These are phyloP conservation scores for Amphiprion clarkii DNA, from an alignment of 2,797 vertebrate genomes.

Conservation along the genomic window DNA sequence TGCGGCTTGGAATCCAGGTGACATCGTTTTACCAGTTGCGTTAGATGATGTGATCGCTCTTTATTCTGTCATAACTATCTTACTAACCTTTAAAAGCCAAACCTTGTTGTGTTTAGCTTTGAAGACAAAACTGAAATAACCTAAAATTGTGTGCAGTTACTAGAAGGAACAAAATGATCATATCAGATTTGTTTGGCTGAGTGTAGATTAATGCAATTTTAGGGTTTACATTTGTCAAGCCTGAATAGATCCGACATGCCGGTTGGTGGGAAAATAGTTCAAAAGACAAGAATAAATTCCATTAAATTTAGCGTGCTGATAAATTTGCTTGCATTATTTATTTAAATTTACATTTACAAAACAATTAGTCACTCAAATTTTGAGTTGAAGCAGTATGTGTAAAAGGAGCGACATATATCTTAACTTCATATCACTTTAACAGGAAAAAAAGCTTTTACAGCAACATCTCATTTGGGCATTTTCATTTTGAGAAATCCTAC, in stretches of 20 bases:
- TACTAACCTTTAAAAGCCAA: background rate
- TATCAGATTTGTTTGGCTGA: background rate
- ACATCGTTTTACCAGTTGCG: slow-evolving; percentile 3
- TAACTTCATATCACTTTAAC: slow-evolving; percentile 5
- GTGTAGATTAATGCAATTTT: too few relatives aligned
- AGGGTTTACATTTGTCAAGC: background rate
- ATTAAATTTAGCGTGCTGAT: background rate
- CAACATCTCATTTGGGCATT: background rate
- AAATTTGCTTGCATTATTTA: background rate
- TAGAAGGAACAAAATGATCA: background rate
- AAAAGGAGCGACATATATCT: background rate
- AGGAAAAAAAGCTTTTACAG: background rate
- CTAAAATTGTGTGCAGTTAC: background rate
- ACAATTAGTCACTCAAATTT: background rate
- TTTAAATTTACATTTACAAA: background rate
- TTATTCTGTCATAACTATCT: slow-evolving; percentile 1
- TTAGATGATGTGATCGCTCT: slow-evolving; percentile 17
- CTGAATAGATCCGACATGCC: slow-evolving; percentile 7
- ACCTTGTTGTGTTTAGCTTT: slow-evolving; percentile 3
- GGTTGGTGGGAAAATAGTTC: background rate
- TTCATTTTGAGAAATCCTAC: background rate
- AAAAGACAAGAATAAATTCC: background rate
- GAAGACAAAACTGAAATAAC: background rate
- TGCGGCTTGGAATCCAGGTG: slow-evolving; percentile 21
- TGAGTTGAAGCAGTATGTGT: background rate